A percentile compares a stretch with the other conserved stretches of the same genome.
phyloP scores from a whole-genome alignment of 2,113 vertebrate species.

The Poeciliopsis prolifica region DNA sequence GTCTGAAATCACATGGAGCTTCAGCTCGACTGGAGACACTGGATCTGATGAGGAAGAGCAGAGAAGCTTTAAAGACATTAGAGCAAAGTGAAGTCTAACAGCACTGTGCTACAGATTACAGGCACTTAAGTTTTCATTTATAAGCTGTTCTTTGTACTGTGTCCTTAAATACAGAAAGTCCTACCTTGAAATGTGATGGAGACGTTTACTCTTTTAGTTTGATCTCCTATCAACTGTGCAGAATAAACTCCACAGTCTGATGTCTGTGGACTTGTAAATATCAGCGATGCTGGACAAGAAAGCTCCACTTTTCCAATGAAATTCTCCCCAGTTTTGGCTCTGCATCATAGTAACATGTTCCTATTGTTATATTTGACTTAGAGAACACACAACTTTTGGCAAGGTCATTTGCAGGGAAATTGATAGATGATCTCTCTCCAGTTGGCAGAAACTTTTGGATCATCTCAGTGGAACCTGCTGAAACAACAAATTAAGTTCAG shows the following conservation, averaged over 20 bases:
- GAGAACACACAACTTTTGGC: too few relatives aligned
- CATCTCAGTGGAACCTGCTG: too few relatives aligned
- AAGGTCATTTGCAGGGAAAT: too few relatives aligned
- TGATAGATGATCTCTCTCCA: rapidly evolving
- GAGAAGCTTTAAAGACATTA: neutral
- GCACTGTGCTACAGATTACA: neutral
- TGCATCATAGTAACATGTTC: rapidly evolving
- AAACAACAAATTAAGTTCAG: too few relatives aligned
- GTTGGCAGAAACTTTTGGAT: too few relatives aligned
- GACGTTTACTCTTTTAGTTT: too few relatives aligned
- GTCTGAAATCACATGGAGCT: neutral
- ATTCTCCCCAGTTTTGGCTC: rapidly evolving
- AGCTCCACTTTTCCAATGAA: neutral
- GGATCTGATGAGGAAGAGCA: slow-evolving; percentile 13
- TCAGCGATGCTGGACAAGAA: neutral
- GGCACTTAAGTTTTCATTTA: neutral
- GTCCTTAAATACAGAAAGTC: neutral
- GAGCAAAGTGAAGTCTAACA: too few relatives aligned
- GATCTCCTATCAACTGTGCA: too few relatives aligned
- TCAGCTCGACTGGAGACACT: slow-evolving; percentile 22
- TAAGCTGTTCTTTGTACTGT: too few relatives aligned
- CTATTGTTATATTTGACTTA: too few relatives aligned
- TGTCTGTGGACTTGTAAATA: slow-evolving; percentile 9
- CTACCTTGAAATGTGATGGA: slow-evolving; percentile 49
- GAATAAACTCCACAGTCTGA: slow-evolving; percentile 32